A percentile compares a stretch with the other conserved stretches of the same genome.
Conservation (phyloP, 2,113 vertebrate genomes). For the Fulmarus glacialis region DNA sequence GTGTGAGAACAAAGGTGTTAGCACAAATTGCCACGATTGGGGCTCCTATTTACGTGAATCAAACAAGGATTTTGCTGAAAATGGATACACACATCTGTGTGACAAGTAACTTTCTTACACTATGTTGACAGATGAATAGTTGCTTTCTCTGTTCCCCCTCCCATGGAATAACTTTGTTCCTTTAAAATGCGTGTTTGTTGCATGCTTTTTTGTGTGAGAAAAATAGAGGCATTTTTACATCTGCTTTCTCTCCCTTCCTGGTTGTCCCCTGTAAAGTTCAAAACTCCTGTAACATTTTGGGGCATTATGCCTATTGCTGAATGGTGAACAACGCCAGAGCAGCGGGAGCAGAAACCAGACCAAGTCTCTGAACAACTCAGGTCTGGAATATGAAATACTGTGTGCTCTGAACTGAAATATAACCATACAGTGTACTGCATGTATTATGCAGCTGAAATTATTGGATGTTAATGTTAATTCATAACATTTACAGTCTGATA, state of each 20-base stretch:
- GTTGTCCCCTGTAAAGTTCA: background rate
- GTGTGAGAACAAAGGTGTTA: background rate
- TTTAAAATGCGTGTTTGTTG: background rate
- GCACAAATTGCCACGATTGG: background rate
- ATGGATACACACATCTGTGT: background rate
- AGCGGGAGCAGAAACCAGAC: background rate
- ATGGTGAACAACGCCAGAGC: background rate
- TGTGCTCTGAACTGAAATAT: background rate
- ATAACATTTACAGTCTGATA: background rate
- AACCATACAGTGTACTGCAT: background rate
- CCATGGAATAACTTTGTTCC: background rate
- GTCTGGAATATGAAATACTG: background rate
- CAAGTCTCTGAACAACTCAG: background rate
- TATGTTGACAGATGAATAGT: background rate
- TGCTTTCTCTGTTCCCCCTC: background rate
- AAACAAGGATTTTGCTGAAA: background rate
- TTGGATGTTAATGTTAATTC: background rate
- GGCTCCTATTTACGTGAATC: background rate
- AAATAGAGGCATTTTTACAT: background rate
- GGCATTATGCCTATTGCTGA: background rate
- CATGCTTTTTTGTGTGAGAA: background rate
- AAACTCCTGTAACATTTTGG: background rate
- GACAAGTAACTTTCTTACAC: background rate
- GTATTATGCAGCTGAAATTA: background rate
- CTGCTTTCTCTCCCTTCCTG: background rate